These are phyloP conservation scores for Trichoplusia ni DNA, from an alignment of 1,140 invertebrate genomes.

Conservation along the genomic window DNA sequence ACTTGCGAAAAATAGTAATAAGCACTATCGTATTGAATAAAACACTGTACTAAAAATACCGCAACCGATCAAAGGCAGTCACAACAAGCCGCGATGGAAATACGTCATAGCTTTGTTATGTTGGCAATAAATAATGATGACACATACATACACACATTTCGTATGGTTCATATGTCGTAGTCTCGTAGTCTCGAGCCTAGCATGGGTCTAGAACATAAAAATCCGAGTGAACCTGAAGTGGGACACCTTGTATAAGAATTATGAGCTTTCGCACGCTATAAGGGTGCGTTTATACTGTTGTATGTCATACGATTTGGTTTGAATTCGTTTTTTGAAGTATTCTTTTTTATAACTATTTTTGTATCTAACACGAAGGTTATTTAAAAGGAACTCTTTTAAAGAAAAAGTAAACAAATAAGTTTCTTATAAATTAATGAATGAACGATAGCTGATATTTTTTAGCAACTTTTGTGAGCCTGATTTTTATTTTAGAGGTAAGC, in stretches of 20 bases:
- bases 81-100: neutral
- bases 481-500: too few species aligned
- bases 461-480: too few species aligned
- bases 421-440: too few species aligned
- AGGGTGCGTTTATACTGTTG: constrained; percentile 23
- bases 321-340: neutral
- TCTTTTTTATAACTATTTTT: too few species aligned
- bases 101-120: neutral
- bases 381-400: too few species aligned
- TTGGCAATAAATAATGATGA: neutral
- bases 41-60: too few species aligned
- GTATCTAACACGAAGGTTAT: too few species aligned
- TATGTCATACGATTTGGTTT: too few species aligned
- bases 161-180: neutral
- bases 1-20: too few species aligned
- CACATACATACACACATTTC: neutral
- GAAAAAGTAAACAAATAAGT: too few species aligned
- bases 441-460: too few species aligned
- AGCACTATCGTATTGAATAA: neutral
- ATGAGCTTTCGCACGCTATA: constrained; percentile 36
- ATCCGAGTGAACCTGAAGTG: constrained; percentile 40
- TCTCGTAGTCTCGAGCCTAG: constrained; percentile 20
- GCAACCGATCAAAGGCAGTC: too few species aligned
- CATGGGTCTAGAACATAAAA: constrained; percentile 53
- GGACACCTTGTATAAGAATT: constrained; percentile 47